A percentile compares a stretch with the other conserved stretches of the same genome.
phyloP scores from a whole-genome alignment of 2,113 vertebrate genomes.

The Eubucco bourcierii region DNA sequence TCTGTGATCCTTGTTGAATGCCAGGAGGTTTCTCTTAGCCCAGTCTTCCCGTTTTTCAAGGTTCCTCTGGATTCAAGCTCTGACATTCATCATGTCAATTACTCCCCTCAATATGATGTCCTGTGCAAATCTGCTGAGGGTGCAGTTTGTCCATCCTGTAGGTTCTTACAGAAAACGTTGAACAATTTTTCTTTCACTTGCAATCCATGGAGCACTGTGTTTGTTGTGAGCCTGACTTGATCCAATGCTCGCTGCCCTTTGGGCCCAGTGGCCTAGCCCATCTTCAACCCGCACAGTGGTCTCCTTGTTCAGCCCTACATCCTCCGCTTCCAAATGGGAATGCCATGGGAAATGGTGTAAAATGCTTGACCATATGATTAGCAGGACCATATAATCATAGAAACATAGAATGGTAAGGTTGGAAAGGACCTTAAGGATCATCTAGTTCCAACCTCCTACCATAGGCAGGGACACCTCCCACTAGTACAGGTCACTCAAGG shows the following conservation, averaged over 20 bases:
- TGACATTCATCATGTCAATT: neutral
- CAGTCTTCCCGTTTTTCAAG: neutral
- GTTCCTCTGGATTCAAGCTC: neutral
- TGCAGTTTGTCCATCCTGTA: neutral
- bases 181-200: neutral
- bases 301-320: neutral
- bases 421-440: too few relatives aligned
- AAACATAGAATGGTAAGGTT: too few relatives aligned
- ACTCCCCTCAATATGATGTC: neutral
- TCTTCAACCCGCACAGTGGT: neutral
- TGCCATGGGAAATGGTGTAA: neutral
- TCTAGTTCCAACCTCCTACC: too few relatives aligned
- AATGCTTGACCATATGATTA: neutral
- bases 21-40: neutral
- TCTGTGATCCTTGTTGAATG: neutral
- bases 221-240: neutral
- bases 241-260: neutral
- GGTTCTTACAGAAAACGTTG: neutral
- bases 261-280: neutral
- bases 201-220: neutral
- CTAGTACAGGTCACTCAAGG: too few relatives aligned
- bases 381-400: too few relatives aligned
- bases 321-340: neutral
- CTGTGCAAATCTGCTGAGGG: neutral
- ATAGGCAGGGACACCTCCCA: too few relatives aligned